Percentiles rank a stretch among this genome's conserved stretches.
Evolutionary conservation across 2,888 invertebrate genomes (phyloP).

Genomic region (Branchipolynoe longqiensis): DNA sequence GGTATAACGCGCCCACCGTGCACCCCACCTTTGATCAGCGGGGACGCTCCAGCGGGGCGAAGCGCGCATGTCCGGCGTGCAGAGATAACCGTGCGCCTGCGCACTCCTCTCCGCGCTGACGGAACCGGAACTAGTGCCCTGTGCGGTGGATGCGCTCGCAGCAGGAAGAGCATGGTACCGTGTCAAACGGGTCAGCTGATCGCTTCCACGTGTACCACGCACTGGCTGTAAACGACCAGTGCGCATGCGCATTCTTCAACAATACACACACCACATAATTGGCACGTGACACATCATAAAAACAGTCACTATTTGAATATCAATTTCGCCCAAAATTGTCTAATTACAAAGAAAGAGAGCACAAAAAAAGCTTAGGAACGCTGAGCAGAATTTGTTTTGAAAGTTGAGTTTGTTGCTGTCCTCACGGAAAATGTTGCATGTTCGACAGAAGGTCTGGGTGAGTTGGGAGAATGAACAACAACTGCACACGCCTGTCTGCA

Average conservation of each 20-base stretch:
- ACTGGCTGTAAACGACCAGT: not conserved
- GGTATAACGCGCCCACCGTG: too few relatives aligned
- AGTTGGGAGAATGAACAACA: too few relatives aligned
- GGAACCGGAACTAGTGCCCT: conserved; percentile 24
- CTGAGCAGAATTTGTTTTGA: too few relatives aligned
- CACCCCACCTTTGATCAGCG: conserved; percentile 2
- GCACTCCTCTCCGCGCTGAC: not conserved
- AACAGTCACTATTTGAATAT: too few relatives aligned
- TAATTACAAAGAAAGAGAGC: too few relatives aligned
- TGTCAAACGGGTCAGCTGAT: conserved; percentile 7
- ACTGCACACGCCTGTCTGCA: too few relatives aligned
- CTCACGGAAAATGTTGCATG: too few relatives aligned
- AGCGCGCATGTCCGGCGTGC: not conserved
- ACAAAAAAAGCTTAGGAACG: too few relatives aligned
- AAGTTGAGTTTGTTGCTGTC: too few relatives aligned
- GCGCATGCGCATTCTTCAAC: not conserved
- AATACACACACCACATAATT: not conserved
- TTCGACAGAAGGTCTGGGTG: too few relatives aligned
- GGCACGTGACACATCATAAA: too few relatives aligned
- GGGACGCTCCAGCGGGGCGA: not conserved
- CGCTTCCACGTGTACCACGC: conserved; percentile 16
- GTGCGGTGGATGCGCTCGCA: conserved; percentile 28
- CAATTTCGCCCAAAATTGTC: too few relatives aligned
- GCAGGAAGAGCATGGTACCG: conserved; percentile 38
- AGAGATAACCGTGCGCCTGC: not conserved